Percentiles rank a stretch among this genome's conserved stretches.
phyloP scores from a whole-genome alignment of 2,888 invertebrate species.

The Saturnia japonica region DNA sequence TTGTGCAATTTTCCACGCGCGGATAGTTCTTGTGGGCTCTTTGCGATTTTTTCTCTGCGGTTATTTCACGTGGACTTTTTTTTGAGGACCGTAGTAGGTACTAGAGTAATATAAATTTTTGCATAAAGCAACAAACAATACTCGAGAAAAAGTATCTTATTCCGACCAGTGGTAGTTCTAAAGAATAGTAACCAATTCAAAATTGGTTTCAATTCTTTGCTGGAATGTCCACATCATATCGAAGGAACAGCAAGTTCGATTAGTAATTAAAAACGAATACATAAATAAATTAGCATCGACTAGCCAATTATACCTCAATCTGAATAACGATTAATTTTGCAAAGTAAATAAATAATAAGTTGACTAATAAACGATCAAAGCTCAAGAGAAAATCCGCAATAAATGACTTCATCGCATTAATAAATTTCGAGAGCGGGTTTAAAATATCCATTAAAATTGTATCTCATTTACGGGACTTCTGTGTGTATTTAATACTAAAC shows the following conservation, averaged over 20 bases:
- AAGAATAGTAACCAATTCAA: not conserved
- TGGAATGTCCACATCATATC: not conserved
- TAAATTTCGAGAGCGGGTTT: slow-evolving; percentile 16
- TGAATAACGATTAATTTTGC: not conserved
- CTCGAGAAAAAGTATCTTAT: not conserved
- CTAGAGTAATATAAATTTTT: not conserved
- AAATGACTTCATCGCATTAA: slow-evolving; percentile 14
- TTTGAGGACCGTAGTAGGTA: no score
- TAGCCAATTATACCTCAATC: not conserved
- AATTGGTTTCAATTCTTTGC: not conserved
- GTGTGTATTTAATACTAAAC: slow-evolving; percentile 17
- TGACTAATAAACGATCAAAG: not conserved
- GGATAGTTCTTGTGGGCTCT: no score
- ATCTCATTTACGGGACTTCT: slow-evolving; percentile 19
- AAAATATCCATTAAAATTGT: slow-evolving; percentile 17
- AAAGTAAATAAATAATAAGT: not conserved
- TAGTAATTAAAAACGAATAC: not conserved
- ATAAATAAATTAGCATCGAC: not conserved
- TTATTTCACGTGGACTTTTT: no score
- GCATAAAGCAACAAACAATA: not conserved
- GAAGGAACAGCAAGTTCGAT: not conserved
- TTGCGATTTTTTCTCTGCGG: no score
- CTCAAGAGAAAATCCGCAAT: slow-evolving; percentile 7
- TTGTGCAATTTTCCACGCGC: no score
- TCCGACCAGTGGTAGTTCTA: not conserved